phyloP scores from a whole-genome alignment of 2,888 invertebrate species.

The Platycnemis pennipes region DNA sequence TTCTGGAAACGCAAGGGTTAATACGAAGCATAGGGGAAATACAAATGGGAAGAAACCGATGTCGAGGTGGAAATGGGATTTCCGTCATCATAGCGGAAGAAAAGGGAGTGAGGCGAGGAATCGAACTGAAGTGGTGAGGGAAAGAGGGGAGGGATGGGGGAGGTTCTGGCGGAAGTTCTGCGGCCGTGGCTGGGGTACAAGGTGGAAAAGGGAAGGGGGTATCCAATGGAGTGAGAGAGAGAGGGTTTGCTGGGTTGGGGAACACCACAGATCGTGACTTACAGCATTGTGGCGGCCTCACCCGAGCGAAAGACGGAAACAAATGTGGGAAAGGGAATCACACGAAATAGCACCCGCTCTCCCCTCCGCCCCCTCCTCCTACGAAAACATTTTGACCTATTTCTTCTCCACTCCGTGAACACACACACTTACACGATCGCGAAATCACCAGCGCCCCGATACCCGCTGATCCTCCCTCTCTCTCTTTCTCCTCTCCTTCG shows the following conservation, averaged over 20 bases:
- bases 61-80: slow-evolving; percentile 16
- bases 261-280: slow-evolving; percentile 56
- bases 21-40: not conserved
- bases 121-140: too few species aligned
- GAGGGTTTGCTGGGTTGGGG: slow-evolving; percentile 1
- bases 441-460: not conserved
- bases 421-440: not conserved
- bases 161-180: not conserved
- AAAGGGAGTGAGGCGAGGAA: not conserved
- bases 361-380: not conserved
- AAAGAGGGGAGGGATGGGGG: not conserved
- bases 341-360: slow-evolving; percentile 53
- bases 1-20: too few species aligned
- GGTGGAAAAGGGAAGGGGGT: not conserved
- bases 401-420: not conserved
- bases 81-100: not conserved
- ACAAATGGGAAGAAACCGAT: not conserved
- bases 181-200: not conserved
- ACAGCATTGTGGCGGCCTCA: slow-evolving; percentile 55
- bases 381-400: slow-evolving; percentile 55
- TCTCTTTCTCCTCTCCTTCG: not conserved
- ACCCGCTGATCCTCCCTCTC: too few species aligned
- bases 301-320: slow-evolving; percentile 53
- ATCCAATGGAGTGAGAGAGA: not conserved
- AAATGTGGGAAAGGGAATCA: slow-evolving; percentile 54